Conservation (phyloP, 1,140 invertebrate genomes). For the Teleopsis dalmanni region DNA sequence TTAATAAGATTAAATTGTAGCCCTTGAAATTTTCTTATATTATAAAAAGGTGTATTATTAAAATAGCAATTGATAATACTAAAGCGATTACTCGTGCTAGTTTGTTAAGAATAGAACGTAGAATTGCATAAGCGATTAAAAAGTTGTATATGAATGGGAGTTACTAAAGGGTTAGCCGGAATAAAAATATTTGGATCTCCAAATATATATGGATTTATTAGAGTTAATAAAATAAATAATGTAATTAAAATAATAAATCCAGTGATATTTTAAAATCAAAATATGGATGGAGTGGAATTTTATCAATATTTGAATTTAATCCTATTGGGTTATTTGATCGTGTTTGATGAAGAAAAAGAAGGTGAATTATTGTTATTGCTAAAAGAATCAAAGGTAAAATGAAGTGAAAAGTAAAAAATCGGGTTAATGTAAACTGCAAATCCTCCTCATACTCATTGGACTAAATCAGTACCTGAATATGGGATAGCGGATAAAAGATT, state of each 20-base stretch:
- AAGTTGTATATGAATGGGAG: slow-evolving; percentile 65
- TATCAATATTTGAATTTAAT: slow-evolving; percentile 52
- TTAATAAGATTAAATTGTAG: slow-evolving; percentile 51
- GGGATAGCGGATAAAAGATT: slow-evolving; percentile 59
- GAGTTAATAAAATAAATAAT: slow-evolving; percentile 44
- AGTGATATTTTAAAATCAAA: slow-evolving; percentile 54
- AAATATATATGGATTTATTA: slow-evolving; percentile 52
- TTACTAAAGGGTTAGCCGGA: slow-evolving; percentile 59
- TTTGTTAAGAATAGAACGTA: slow-evolving; percentile 67
- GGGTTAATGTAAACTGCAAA: slow-evolving; percentile 61
- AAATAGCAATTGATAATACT: slow-evolving; percentile 55
- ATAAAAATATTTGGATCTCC: slow-evolving; percentile 63
- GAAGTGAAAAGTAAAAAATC: slow-evolving; percentile 66
- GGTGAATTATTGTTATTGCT: slow-evolving; percentile 52
- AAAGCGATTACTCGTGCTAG: slow-evolving; percentile 62
- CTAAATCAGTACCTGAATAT: slow-evolving; percentile 51
- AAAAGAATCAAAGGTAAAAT: slow-evolving; percentile 59
- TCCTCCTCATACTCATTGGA: slow-evolving; percentile 61
- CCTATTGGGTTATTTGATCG: slow-evolving; percentile 57
- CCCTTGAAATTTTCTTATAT: slow-evolving; percentile 49
- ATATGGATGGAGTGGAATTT: slow-evolving; percentile 56
- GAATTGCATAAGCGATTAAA: slow-evolving; percentile 66
- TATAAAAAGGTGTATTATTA: slow-evolving; percentile 49
- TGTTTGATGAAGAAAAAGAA: slow-evolving; percentile 55
- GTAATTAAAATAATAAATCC: slow-evolving; percentile 50